These are phyloP conservation scores for Phyllostomus hastatus DNA, from an alignment of 2,113 vertebrate genomes.

Conservation along the genomic window DNA sequence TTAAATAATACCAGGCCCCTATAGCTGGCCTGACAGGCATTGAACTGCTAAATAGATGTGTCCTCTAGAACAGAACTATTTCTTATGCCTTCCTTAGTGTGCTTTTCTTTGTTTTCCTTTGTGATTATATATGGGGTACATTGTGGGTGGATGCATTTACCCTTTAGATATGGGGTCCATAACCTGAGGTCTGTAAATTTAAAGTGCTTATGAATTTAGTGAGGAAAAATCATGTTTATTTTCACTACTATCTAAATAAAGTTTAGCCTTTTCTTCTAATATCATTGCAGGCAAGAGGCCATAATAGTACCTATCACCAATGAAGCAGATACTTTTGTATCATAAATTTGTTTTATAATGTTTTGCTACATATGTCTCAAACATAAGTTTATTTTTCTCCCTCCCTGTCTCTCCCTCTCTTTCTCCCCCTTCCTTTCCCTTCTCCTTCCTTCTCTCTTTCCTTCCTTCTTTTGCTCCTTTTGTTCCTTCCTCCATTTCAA, in stretches of 20 bases:
- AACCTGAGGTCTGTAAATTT: not conserved
- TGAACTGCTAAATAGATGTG: not conserved
- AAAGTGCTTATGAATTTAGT: not conserved
- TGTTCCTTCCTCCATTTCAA: not conserved
- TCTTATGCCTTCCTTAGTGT: not conserved
- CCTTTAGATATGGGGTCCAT: not conserved
- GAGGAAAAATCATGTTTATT: not conserved
- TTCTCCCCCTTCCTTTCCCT: too few species aligned
- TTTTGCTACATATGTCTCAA: constrained; percentile 1
- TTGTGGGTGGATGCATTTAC: not conserved
- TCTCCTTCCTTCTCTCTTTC: not conserved
- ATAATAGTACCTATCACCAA: not conserved
- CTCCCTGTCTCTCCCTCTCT: accelerated
- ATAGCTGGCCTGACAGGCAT: not conserved
- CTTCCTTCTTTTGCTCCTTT: too few species aligned
- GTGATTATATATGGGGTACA: not conserved
- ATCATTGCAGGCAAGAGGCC: not conserved
- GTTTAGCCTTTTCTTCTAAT: not conserved
- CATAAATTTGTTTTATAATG: not conserved
- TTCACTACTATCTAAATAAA: constrained; percentile 1
- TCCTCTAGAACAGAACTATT: not conserved
- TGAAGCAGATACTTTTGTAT: not conserved
- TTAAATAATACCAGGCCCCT: not conserved
- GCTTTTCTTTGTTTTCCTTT: not conserved
- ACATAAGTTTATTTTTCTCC: not conserved